Conservation (phyloP, 2,113 vertebrate genomes). For the Phoenicopterus ruber region DNA sequence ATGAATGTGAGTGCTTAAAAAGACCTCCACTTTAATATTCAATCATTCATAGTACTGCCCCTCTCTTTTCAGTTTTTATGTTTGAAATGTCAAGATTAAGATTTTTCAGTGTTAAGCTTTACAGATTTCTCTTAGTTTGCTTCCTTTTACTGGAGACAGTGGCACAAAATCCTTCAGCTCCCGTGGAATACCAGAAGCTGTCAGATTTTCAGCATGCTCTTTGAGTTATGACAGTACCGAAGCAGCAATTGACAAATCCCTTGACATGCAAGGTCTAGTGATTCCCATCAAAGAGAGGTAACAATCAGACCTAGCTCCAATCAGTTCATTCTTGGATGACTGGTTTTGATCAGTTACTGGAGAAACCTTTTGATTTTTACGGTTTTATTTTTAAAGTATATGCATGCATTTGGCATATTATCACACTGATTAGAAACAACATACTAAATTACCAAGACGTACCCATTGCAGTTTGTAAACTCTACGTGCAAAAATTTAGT, state of each 20-base stretch:
- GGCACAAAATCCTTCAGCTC: not conserved
- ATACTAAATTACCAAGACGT: not conserved
- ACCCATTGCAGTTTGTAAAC: not conserved
- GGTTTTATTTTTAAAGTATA: not conserved
- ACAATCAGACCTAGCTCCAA: not conserved
- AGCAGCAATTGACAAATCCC: constrained; percentile 8
- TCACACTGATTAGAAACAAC: not conserved
- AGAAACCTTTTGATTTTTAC: not conserved
- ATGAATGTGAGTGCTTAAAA: not conserved
- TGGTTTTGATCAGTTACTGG: not conserved
- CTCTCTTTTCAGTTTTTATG: not conserved
- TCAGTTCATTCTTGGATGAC: not conserved
- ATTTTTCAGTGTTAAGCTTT: not conserved
- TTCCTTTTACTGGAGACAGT: not conserved
- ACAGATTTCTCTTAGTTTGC: not conserved
- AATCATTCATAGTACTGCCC: not conserved
- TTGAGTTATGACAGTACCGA: not conserved
- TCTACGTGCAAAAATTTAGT: not conserved
- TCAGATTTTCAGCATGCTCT: not conserved
- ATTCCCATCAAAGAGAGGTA: not conserved
- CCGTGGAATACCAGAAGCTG: not conserved
- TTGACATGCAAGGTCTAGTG: not conserved
- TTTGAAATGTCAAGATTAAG: not conserved
- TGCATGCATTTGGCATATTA: not conserved
- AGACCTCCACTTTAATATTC: not conserved